Evolutionary conservation across 2,888 invertebrate species (phyloP), one percentile per base, ranked within the genome.

Genomic region (Parapristionchus giblindavisi): DNA sequence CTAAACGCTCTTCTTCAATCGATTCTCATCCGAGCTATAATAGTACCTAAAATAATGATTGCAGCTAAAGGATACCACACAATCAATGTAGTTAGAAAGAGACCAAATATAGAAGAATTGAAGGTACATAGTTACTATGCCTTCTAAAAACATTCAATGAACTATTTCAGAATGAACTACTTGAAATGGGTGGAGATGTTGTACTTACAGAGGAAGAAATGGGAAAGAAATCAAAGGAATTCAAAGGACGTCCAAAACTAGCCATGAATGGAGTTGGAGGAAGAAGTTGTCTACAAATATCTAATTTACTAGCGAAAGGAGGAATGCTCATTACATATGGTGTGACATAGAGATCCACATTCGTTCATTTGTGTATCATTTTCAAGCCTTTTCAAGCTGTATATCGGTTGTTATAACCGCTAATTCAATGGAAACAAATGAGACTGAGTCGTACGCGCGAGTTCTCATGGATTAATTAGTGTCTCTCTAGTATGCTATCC

Each of bases 261-360:
- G 97, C 93, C 0, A 89, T 98, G 6, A 98, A 99, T 89, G 95
- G 96, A 88, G 92, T 98, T 58, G 95, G 96, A 6, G 98, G 97
- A 1, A 93, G 93, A 88, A 94, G 92, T 89, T 93, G 94, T 65
- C 91, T 94, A 43, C 93, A 95, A 84, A 90, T 97, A 81, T 88
- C 94, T 21, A 63, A 88, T 70, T 91, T 93, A 83, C 89, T 98
- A 70, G 92, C 91, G 4, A 89, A 92, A 54, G 90, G 92, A 77
- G 94, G 94, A 29, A 90, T 92, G 0, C 92, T 96, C 90, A 93
- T 98, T 0, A 96, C 96, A n/a, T 97, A 97, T 88, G 98, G 98
- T 17, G 11, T 14, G 61, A 8, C 8, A 43, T 43, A 43, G 43
- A 43, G 43, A 17, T 65, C 43, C 1, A 8, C 29, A 2, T 2